Percentiles rank a stretch among this genome's conserved stretches.
phyloP scores from a whole-genome alignment of 1,140 invertebrate genomes.

The Caerostris extrusa region DNA sequence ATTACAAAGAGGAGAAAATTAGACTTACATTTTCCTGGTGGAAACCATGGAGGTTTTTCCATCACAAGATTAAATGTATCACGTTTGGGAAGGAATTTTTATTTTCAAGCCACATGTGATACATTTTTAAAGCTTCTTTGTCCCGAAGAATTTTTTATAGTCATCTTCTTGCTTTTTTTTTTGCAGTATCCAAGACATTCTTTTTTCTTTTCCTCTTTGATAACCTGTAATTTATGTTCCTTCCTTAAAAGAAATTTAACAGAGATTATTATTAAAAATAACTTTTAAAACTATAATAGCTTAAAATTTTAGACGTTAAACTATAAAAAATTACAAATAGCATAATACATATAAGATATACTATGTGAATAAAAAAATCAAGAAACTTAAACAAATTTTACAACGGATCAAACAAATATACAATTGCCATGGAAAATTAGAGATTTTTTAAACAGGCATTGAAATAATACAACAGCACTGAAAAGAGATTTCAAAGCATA shows the following conservation, averaged over 20 bases:
- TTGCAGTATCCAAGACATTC: neutral
- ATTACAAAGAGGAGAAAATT: neutral
- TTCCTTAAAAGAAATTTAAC: neutral
- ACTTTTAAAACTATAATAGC: no score
- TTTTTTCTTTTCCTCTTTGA: neutral
- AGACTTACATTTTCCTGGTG: neutral
- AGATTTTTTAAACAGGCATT: no score
- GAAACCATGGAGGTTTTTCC: neutral
- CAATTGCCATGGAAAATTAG: no score
- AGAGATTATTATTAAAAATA: no score
- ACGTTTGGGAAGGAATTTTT: neutral
- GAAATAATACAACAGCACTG: no score
- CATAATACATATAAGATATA: no score
- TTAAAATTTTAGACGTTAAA: no score
- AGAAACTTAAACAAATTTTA: no score
- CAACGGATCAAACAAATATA: no score
- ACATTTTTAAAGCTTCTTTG: neutral
- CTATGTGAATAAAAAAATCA: no score
- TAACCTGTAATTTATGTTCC: neutral
- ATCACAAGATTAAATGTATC: neutral
- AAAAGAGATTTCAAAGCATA: no score
- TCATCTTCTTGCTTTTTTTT: neutral
- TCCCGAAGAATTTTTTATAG: neutral
- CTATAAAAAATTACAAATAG: no score
- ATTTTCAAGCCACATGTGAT: constrained; percentile 1